Conservation (phyloP, 2,113 vertebrate genomes). For the Turnix velox region DNA sequence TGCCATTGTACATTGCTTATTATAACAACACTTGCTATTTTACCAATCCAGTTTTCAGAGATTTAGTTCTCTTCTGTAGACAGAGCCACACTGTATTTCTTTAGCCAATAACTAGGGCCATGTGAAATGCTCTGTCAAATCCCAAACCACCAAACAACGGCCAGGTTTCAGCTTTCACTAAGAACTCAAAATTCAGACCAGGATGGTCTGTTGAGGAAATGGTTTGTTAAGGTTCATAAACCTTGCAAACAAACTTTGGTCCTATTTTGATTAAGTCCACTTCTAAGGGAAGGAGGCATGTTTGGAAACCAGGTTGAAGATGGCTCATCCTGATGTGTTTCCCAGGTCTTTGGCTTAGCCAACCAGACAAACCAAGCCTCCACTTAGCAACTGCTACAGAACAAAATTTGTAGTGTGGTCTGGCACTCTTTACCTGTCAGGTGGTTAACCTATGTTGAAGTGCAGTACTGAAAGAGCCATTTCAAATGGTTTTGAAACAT, state of each 20-base stretch:
- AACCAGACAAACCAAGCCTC: neutral
- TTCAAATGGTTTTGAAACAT: neutral
- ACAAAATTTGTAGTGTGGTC: neutral
- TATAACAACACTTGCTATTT: neutral
- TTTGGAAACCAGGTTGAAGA: neutral
- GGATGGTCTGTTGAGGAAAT: conserved; percentile 12
- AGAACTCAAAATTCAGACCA: conserved; percentile 47
- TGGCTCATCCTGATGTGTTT: neutral
- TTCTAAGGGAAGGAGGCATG: neutral
- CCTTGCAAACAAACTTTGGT: conserved; percentile 8
- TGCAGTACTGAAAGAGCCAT: neutral
- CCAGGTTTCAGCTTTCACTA: conserved; percentile 50
- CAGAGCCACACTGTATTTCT: neutral
- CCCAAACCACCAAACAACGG: conserved; percentile 45
- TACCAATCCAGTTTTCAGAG: conserved; percentile 1
- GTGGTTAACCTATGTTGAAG: neutral
- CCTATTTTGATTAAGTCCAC: neutral
- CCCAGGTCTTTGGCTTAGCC: neutral
- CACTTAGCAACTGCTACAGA: neutral
- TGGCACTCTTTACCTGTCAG: neutral
- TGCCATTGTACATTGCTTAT: neutral
- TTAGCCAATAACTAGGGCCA: conserved; percentile 20
- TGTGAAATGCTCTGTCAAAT: conserved; percentile 55
- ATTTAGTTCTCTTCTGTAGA: conserved; percentile 17
- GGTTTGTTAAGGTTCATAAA: conserved; percentile 11